These are phyloP conservation scores for Patiria pectinifera DNA, from an alignment of 53 echinoderm and acorn worm genomes.

Conservation along the genomic window DNA sequence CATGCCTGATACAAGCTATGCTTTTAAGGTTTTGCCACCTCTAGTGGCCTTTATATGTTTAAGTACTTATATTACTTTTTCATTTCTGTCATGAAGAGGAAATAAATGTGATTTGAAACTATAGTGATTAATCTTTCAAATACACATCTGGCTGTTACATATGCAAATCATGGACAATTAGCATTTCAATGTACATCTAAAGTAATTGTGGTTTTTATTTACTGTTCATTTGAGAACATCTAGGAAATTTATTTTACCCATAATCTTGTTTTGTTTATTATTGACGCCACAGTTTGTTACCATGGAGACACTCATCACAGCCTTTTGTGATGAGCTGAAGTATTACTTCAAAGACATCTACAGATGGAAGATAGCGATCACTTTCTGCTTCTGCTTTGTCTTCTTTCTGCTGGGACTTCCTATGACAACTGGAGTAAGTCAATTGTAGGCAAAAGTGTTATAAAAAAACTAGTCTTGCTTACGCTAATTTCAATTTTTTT, in stretches of 20 bases:
- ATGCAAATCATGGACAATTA: too few species aligned
- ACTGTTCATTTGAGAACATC: not conserved
- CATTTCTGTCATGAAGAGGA: too few species aligned
- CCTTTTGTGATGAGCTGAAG: slow-evolving; percentile 75
- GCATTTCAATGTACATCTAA: too few species aligned
- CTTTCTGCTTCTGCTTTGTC: slow-evolving; percentile 54
- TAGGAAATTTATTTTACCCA: not conserved
- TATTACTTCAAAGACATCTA: slow-evolving; percentile 45
- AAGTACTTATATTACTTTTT: too few species aligned
- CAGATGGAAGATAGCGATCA: slow-evolving; percentile 63
- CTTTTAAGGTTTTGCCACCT: too few species aligned
- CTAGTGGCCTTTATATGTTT: too few species aligned
- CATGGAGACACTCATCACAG: slow-evolving; percentile 81
- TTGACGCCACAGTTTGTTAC: slow-evolving; percentile 68
- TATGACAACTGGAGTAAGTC: slow-evolving; percentile 72
- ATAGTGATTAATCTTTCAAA: too few species aligned
- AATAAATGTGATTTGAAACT: too few species aligned
- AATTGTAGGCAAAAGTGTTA: not conserved
- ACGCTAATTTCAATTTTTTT: not conserved
- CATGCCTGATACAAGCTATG: too few species aligned
- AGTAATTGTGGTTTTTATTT: too few species aligned
- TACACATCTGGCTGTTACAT: too few species aligned
- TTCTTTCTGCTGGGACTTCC: slow-evolving; percentile 75
- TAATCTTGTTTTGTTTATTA: slow-evolving; percentile 1
- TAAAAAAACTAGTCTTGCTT: not conserved